Evolutionary conservation across 1,140 invertebrate genomes (phyloP), one percentile per base, ranked within the genome.

Genomic region (Ceratitis capitata): DNA sequence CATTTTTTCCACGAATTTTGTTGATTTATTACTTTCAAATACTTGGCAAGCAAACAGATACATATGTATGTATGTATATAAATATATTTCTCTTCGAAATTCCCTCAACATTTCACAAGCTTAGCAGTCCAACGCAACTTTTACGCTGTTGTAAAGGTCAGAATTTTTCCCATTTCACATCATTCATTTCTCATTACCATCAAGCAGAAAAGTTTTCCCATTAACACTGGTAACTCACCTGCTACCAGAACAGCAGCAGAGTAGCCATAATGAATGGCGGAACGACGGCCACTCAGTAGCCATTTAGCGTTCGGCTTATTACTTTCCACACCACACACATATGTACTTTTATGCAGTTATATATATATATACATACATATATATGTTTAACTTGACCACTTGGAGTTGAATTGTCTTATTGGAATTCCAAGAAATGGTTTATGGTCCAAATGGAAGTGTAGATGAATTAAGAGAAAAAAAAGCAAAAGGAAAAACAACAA

Each of bases 81-180:
- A n/a, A n/a, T n/a, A n/a, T n/a, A 35, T 32, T 14, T 32, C 1
- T 26, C 6, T 64, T 32, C 10, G 3, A 29, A 64, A n/a, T 56
- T 64, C 14, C 10, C 29, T 9, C 29, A 10, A 5, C 23, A 64
- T 29, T 64, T 32, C 29, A 23, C 3, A 64, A 32, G 32, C n/a
- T 32, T 12, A 5, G 9, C 29, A 23, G 12, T 32, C 6, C 23
- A 23, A 19, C 69, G n/a, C 69, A 45, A 78, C 69, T 10, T 78
- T 78, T 45, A 39, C 69, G n/a, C 69, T 45, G 42, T 78, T 78
- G 69, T 47, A 78, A 78, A 78, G 69, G 69, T 78, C 69, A 78
- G 69, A 45, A 78, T 35, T 14, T 78, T 23, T 45, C 1, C 19
- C 39, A 78, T 78, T 45, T 23, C 35, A 42, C 14, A 78, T 45